Evolutionary conservation across 1,140 invertebrate genomes (phyloP), one percentile per base, ranked within the genome.

Genomic region (Drosophila persimilis): DNA sequence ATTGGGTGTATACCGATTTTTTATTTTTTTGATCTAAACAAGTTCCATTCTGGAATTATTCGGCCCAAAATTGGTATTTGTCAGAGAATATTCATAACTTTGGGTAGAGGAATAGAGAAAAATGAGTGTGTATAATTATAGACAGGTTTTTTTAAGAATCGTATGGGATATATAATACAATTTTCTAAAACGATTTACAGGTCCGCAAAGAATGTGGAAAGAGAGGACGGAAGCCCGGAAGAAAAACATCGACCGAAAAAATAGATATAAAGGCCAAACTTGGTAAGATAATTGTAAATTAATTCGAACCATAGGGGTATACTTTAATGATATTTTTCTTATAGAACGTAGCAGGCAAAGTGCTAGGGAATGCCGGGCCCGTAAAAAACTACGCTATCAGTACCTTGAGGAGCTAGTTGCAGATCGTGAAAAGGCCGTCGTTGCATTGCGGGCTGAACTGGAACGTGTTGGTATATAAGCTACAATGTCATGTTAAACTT

Each of bases 341-440:
- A 1, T 22, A 97, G 98, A 99, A 92, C 94, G 98, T 54, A 99
- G 98, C 92, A 94, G 98, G 73, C 98, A 99, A 93, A 98, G 97
- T 93, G 98, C 98, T 67, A 94, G 98, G 80, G 98, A 99, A 93
- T 99, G 98, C 92, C 94, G 98, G 74, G 98, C 98, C 41, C 93
- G 98, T 44, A 99, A 99, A 93, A 99, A 99, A 90, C 94, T 99
- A 44, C 94, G 98, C 24, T 99, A 99, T 92, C 98, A 99, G 92
- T 99, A 99, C 92, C 93, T 99, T 56, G 98, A 99, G 92, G 98
- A 99, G 92, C 92, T 99, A 53, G 98, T 99, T 2, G 93, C 95
- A 2, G 97, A 98, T 91, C 93, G 98, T 65, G 98, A 99, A 91
- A 97, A 98, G 80, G 97, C 98, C n/a, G 97, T 99, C 3, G 93